phyloP scores from a whole-genome alignment of 2,113 vertebrate genomes.

The Spea multiplicata region DNA sequence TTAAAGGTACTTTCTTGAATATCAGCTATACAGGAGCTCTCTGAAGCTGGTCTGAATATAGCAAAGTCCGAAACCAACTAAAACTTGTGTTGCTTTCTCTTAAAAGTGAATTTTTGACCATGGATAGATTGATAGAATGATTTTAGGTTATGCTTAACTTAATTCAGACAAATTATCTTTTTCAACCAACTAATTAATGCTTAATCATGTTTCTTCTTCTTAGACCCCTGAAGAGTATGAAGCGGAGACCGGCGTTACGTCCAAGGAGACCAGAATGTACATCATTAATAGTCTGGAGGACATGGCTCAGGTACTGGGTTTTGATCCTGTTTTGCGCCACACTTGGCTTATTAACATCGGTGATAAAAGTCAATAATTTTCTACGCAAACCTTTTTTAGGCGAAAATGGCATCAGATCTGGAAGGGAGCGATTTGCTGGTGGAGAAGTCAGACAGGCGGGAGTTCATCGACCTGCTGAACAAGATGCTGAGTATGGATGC shows the following conservation, averaged over 20 bases:
- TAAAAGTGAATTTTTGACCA: too few species aligned
- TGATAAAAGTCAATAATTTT: too few species aligned
- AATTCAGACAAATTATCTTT: too few species aligned
- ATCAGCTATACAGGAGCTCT: background rate
- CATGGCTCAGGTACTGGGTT: conserved; percentile 85
- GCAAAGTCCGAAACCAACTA: too few species aligned
- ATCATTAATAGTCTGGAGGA: conserved; percentile 98
- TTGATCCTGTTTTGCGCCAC: too few species aligned
- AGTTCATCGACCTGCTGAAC: conserved; percentile 97
- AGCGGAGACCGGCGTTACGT: conserved; percentile 93
- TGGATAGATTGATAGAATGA: too few species aligned
- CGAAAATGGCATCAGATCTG: conserved; percentile 94
- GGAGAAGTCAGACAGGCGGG: conserved; percentile 93
- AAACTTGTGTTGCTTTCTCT: too few species aligned
- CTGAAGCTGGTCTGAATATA: too few species aligned
- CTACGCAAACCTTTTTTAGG: conserved; percentile 61
- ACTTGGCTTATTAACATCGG: too few species aligned
- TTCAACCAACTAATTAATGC: too few species aligned
- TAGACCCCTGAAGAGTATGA: conserved; percentile 93
- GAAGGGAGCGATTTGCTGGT: conserved; percentile 96
- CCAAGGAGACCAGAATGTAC: conserved; percentile 95
- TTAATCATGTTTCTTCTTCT: conserved; percentile 43
- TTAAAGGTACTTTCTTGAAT: conserved; percentile 78
- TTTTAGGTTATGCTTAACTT: too few species aligned
- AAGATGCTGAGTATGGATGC: conserved; percentile 98